Evolutionary conservation across 2,797 vertebrate genomes (phyloP).

Genomic region (Pygocentrus nattereri): DNA sequence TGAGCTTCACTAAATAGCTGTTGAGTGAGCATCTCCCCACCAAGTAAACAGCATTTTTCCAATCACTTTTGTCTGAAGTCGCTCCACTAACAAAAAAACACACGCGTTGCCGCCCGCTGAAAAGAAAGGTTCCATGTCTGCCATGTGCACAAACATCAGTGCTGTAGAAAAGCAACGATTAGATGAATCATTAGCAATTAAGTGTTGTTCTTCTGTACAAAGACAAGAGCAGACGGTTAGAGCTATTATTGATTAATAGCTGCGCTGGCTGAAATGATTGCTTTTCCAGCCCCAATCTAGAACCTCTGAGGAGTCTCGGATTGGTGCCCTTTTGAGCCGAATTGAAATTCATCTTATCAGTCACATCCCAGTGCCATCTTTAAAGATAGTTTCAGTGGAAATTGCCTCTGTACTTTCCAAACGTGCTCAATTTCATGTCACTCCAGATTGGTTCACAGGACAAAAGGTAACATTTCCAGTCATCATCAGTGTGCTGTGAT

Average conservation of each 20-base stretch:
- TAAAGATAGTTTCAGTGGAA: constrained; percentile 21
- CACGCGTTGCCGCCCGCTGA: neutral
- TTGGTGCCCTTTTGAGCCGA: neutral
- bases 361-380: constrained; percentile 4
- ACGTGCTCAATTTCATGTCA: neutral
- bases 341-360: constrained; percentile 19
- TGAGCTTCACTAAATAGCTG: constrained; percentile 40
- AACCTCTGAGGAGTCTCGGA: neutral
- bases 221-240: neutral
- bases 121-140: neutral
- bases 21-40: constrained; percentile 10
- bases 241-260: constrained; percentile 12
- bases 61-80: neutral
- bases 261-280: constrained; percentile 1
- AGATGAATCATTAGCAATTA: neutral
- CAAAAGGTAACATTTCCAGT: neutral
- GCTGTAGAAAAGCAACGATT: constrained; percentile 11
- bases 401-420: neutral
- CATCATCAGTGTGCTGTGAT: constrained; percentile 5
- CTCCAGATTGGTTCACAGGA: neutral
- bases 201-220: neutral
- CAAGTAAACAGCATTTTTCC: constrained; percentile 25
- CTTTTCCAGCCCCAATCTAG: constrained; percentile 8
- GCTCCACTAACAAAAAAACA: neutral
- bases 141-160: constrained; percentile 6